Evolutionary conservation across 2,113 vertebrate species (phyloP).

Genomic region (Tetrao urogallus): DNA sequence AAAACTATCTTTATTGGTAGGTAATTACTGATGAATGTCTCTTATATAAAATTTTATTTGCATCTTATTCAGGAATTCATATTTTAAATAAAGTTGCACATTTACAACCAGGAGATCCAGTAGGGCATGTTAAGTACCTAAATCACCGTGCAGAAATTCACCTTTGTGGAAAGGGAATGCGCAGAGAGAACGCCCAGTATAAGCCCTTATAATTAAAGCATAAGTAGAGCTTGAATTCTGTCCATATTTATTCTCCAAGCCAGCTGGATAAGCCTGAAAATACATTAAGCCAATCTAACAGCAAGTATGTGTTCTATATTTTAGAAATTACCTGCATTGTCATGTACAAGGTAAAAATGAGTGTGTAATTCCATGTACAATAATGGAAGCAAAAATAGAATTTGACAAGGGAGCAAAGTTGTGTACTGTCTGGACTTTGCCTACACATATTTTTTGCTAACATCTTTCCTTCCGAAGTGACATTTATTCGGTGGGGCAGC

Average conservation of each 20-base stretch:
- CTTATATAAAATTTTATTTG: conserved; percentile 63
- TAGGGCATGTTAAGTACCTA: neutral
- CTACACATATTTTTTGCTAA: conserved; percentile 40
- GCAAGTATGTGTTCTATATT: neutral
- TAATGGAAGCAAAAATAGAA: neutral
- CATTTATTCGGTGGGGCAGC: conserved; percentile 27
- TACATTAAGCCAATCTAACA: conserved; percentile 11
- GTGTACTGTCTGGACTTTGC: conserved; percentile 13
- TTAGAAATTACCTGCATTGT: neutral
- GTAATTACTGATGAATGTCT: conserved; percentile 49
- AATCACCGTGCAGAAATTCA: conserved; percentile 21
- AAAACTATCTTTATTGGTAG: conserved; percentile 62
- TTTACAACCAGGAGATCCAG: conserved; percentile 17
- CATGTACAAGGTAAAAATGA: neutral
- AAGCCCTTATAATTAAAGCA: conserved; percentile 51
- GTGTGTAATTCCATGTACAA: neutral
- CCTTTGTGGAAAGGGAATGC: neutral
- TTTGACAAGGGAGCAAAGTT: conserved; percentile 25
- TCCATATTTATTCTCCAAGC: neutral
- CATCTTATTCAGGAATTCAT: neutral
- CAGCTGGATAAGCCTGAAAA: conserved; percentile 27
- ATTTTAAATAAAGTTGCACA: conserved; percentile 45
- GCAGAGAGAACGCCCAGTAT: neutral
- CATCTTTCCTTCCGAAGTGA: conserved; percentile 35
- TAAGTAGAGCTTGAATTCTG: conserved; percentile 7